Evolutionary conservation across 1,140 invertebrate species (phyloP), one percentile per base, ranked within the genome.

Genomic region (Tyrophagus putrescentiae): DNA sequence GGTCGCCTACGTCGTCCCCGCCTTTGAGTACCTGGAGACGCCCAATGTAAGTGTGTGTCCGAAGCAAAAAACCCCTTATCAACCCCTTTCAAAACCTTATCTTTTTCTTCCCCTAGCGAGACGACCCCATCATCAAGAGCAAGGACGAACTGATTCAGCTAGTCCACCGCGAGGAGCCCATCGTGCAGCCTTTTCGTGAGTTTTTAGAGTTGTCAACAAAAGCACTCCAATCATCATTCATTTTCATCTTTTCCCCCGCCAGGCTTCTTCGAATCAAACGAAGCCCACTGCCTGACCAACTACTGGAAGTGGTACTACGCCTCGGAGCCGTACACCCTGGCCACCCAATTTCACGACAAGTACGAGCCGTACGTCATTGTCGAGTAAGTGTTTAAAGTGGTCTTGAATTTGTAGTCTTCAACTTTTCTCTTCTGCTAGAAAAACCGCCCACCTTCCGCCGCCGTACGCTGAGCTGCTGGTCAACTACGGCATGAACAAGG

Each of bases 401-500:
- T 59, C 11, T 23, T 42, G 36, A 11, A 52, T 52, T 29, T 36
- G 3, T 28, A 25, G 3, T 25, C 4, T 29, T 48, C 28, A 62
- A 45, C 52, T 56, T 44, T 60, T 33, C 31, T 42, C 34, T 48
- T 31, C 23, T 56, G 61, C 50, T 25, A 67, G 66, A 25, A 68
- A 66, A 56, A 60, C 62, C 18, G 28, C 39, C 33, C 6, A 57
- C 32, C 7, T 65, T 21, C 67, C 67, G 23, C 67, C 67, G 23
- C 41, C 58, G 13, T 68, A 65, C 59, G 64, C 65, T 62, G 67
- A 68, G 63, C 29, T 57, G 33, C 65, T 69, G 57, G 36, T 60
- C 18, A 68, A 68, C 23, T 69, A 69, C 61, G 68, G 68, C 29
- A 69, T 69, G 68, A 69, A 69, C 52, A 69, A 69, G 66, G 66